Conservation (phyloP, 2,888 invertebrate genomes). For the Spodoptera exigua region DNA sequence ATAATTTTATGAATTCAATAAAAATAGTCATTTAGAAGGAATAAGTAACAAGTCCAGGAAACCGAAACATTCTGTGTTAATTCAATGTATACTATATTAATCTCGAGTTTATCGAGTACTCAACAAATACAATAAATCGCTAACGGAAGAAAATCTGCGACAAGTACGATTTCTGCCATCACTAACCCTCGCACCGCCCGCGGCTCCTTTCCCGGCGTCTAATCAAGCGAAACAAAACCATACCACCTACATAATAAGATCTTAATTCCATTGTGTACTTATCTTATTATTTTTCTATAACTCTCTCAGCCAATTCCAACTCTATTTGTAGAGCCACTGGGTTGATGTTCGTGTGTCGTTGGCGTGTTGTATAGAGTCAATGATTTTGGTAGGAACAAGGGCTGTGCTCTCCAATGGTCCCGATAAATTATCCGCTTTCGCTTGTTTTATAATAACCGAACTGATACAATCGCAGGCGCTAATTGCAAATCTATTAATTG, state of each 20-base stretch:
- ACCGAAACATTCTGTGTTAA: background rate
- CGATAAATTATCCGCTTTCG: conserved; percentile 52
- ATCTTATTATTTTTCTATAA: conserved; percentile 60
- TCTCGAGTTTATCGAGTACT: conserved; percentile 37
- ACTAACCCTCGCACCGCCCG: conserved; percentile 68
- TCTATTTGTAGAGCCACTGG: conserved; percentile 33
- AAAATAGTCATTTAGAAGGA: too few relatives aligned
- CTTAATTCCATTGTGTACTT: conserved; percentile 61
- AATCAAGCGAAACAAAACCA: conserved; percentile 64
- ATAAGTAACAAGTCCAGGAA: too few relatives aligned
- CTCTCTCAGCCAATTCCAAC: conserved; percentile 27
- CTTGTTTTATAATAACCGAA: conserved; percentile 55
- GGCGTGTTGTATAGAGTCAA: conserved; percentile 58
- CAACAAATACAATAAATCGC: conserved; percentile 51
- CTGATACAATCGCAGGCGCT: conserved; percentile 50
- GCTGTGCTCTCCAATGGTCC: conserved; percentile 56
- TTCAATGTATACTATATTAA: conserved; percentile 22
- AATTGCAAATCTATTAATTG: conserved; percentile 51
- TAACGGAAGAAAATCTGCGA: conserved; percentile 39
- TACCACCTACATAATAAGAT: conserved; percentile 63
- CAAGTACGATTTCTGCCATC: conserved; percentile 62
- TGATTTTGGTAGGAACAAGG: conserved; percentile 67
- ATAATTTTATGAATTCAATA: too few relatives aligned
- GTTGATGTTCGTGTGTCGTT: conserved; percentile 43
- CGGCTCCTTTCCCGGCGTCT: conserved; percentile 53